Percentiles rank a stretch among this genome's conserved stretches.
These are phyloP conservation scores for Beroe ovata DNA, from an alignment of 37 sponge, comb jelly and placozoan genomes.

Conservation along the genomic window DNA sequence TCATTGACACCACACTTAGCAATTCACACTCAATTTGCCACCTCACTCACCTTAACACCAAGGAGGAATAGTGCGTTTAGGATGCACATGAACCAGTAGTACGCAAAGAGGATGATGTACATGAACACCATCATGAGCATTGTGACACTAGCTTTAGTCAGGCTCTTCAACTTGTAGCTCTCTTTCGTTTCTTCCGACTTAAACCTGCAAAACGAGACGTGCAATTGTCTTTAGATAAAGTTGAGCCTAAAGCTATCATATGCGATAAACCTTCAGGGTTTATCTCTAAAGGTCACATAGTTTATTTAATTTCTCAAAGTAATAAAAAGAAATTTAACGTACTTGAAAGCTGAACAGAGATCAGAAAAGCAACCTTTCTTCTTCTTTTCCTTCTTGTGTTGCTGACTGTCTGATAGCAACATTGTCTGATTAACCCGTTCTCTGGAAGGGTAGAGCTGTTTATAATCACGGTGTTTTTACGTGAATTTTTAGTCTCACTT, in stretches of 20 bases:
- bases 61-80: not conserved
- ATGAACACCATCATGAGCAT: slow-evolving; percentile 38
- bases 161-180: slow-evolving; percentile 17
- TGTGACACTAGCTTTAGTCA: slow-evolving; percentile 32
- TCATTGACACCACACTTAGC: too few species aligned
- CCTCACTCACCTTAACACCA: slow-evolving; percentile 4
- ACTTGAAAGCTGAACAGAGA: not conserved
- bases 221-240: too few species aligned
- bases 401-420: not conserved
- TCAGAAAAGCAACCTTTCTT: not conserved
- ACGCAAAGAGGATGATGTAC: not conserved
- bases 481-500: too few species aligned
- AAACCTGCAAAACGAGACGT: not conserved
- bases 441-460: too few species aligned
- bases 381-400: not conserved
- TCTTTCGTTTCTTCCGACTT: not conserved
- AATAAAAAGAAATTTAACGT: too few species aligned
- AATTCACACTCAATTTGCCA: too few species aligned
- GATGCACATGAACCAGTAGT: slow-evolving; percentile 36
- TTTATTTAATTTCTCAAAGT: too few species aligned
- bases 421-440: not conserved
- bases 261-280: too few species aligned
- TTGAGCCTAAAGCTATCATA: too few species aligned
- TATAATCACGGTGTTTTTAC: too few species aligned
- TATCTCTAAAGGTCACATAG: too few species aligned